Conservation (phyloP, 64 coral and sea anemone genomes). For the Actinia equina region DNA sequence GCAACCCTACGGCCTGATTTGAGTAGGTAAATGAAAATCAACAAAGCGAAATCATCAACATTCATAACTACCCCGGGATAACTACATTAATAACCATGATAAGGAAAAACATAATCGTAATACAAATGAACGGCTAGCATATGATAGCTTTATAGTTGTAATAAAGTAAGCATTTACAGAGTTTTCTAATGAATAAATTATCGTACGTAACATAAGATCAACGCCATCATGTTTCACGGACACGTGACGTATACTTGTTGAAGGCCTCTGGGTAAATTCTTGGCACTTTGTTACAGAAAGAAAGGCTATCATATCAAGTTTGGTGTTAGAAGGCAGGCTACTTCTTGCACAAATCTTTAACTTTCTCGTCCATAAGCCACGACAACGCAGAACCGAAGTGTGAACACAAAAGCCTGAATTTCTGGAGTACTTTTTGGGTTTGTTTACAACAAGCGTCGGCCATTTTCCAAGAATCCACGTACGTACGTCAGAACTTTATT, state of each 20-base stretch:
- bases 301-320: not conserved
- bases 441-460: not conserved
- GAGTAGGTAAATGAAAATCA: too few relatives aligned
- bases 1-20: too few relatives aligned
- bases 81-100: too few relatives aligned
- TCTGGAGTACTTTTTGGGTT: not conserved
- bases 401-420: not conserved
- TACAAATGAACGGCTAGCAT: not conserved
- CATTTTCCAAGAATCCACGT: not conserved
- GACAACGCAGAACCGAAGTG: not conserved
- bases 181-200: not conserved
- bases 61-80: too few relatives aligned
- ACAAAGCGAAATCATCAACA: too few relatives aligned
- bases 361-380: not conserved
- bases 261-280: conserved; percentile 7
- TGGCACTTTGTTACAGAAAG: not conserved
- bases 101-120: not conserved
- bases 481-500: not conserved
- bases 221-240: not conserved
- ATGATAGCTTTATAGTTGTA: not conserved
- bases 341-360: not conserved
- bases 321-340: conserved; percentile 5
- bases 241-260: not conserved
- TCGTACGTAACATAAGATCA: not conserved
- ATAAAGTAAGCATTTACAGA: not conserved